These are phyloP conservation scores for Drosophila ananassae DNA, from an alignment of 1,140 invertebrate genomes.

Conservation along the genomic window DNA sequence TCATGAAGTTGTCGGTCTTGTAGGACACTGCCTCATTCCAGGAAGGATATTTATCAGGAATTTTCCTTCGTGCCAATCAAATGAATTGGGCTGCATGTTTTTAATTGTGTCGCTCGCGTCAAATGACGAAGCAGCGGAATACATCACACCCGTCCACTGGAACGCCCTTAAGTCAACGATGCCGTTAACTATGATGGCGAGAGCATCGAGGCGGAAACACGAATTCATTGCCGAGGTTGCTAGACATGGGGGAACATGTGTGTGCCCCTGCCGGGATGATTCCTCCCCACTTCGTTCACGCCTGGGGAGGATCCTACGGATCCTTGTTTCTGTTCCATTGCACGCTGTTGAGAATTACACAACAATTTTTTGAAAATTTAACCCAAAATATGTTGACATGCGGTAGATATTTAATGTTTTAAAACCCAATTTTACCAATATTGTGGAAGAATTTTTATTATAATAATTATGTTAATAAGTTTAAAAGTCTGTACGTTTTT, in stretches of 20 bases:
- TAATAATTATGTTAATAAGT: neutral
- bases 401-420: neutral
- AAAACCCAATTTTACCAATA: too few relatives aligned
- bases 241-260: slow-evolving; percentile 17
- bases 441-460: neutral
- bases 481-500: neutral
- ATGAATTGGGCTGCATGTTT: slow-evolving; percentile 44
- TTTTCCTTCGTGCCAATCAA: slow-evolving; percentile 34
- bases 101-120: slow-evolving; percentile 36
- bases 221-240: slow-evolving; percentile 40
- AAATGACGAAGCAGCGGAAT: slow-evolving; percentile 19
- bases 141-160: slow-evolving; percentile 6
- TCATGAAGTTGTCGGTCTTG: slow-evolving; percentile 14
- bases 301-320: too few relatives aligned
- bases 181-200: slow-evolving; percentile 49
- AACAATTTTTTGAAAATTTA: too few relatives aligned
- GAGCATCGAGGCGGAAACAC: slow-evolving; percentile 43
- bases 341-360: neutral
- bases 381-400: too few relatives aligned
- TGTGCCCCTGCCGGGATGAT: slow-evolving; percentile 2
- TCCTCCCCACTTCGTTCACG: neutral
- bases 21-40: neutral
- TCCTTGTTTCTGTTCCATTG: neutral
- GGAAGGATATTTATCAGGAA: slow-evolving; percentile 13
- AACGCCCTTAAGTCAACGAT: slow-evolving; percentile 46